These are phyloP conservation scores for Lordiphosa collinella DNA, from an alignment of 1,140 invertebrate genomes.

Conservation along the genomic window DNA sequence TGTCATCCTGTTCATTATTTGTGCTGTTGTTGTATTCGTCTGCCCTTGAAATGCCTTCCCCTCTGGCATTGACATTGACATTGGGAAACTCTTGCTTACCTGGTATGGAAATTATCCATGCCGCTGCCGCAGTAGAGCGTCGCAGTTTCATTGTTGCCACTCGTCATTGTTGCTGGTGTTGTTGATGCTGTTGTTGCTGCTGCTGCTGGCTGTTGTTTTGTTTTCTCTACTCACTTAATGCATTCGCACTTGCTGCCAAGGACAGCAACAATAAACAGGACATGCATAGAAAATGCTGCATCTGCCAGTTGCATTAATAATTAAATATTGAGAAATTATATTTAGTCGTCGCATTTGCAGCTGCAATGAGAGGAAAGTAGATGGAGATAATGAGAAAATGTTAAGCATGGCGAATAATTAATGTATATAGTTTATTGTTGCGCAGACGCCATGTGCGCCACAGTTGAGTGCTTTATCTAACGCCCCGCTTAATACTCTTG, in stretches of 20 bases:
- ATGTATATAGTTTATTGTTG: constrained; percentile 42
- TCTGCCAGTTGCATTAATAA: constrained; percentile 54
- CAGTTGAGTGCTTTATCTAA: constrained; percentile 30
- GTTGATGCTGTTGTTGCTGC: constrained; percentile 6
- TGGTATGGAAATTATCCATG: constrained; percentile 74
- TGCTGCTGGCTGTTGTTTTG: constrained; percentile 10
- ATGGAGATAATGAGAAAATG: constrained; percentile 4
- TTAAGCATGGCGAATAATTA: constrained; percentile 42
- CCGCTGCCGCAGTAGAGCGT: constrained; percentile 69
- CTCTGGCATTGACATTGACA: constrained; percentile 33
- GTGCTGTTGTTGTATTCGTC: constrained; percentile 10
- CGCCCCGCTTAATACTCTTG: neutral
- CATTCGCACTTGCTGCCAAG: constrained; percentile 41
- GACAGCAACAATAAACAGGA: constrained; percentile 26
- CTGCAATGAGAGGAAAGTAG: constrained; percentile 12
- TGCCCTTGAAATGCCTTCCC: constrained; percentile 38
- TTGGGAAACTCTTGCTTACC: constrained; percentile 46
- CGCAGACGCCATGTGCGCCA: constrained; percentile 27
- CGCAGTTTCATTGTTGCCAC: constrained; percentile 64
- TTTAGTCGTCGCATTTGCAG: constrained; percentile 1
- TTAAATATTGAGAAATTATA: constrained; percentile 30
- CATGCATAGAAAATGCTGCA: constrained; percentile 24
- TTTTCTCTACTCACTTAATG: constrained; percentile 30
- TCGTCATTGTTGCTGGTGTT: constrained; percentile 43
- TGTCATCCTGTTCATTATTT: constrained; percentile 15